phyloP scores from a whole-genome alignment of 2,113 vertebrate genomes.

The Pterocles burchelli region DNA sequence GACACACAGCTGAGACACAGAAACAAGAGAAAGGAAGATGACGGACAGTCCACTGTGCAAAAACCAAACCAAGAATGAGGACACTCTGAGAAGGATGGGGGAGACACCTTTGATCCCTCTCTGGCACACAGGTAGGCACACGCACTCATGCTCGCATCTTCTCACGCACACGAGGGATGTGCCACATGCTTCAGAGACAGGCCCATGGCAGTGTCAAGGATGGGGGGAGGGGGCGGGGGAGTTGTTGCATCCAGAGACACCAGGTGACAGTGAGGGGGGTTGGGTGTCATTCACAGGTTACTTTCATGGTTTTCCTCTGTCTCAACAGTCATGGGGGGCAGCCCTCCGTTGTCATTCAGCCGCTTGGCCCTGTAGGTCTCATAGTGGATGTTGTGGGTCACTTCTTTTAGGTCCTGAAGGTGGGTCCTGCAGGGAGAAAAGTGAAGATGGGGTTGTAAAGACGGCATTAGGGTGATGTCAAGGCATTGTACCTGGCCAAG shows the following conservation, averaged over 20 bases:
- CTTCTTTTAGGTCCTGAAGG: slow-evolving; percentile 96
- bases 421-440: slow-evolving; percentile 82
- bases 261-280: neutral
- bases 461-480: neutral
- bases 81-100: slow-evolving; percentile 37
- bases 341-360: slow-evolving; percentile 93
- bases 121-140: neutral
- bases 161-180: neutral
- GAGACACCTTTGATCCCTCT: slow-evolving; percentile 25
- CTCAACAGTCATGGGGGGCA: slow-evolving; percentile 85
- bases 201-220: slow-evolving; percentile 50
- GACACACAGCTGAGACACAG: slow-evolving; percentile 52
- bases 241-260: slow-evolving; percentile 7
- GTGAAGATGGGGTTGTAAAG: neutral
- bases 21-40: slow-evolving; percentile 63
- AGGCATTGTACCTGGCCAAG: neutral
- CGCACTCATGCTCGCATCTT: neutral
- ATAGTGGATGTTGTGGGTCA: slow-evolving; percentile 98
- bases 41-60: slow-evolving; percentile 50
- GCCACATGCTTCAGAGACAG: slow-evolving; percentile 65
- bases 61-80: slow-evolving; percentile 9
- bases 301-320: slow-evolving; percentile 85
- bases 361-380: slow-evolving; percentile 96
- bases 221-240: slow-evolving; percentile 7
- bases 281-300: slow-evolving; percentile 82